Evolutionary conservation across 30 jellyfish, hydroid and myxozoan genomes (phyloP).

Genomic region (Cassiopea andromeda): DNA sequence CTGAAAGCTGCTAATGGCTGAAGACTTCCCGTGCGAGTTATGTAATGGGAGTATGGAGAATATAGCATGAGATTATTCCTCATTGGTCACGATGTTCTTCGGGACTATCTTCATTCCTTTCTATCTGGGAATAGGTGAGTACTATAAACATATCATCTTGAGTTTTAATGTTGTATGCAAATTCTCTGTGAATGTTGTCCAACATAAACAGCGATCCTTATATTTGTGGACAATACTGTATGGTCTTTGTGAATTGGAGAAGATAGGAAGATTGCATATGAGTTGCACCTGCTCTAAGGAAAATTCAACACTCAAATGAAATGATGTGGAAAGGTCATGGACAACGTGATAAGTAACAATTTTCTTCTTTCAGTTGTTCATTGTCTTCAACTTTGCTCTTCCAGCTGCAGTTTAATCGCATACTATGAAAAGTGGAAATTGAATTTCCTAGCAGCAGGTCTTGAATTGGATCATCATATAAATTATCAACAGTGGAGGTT

Average conservation of each 20-base stretch:
- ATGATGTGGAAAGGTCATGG: not conserved
- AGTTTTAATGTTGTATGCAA: not conserved
- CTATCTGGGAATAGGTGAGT: conserved; percentile 27
- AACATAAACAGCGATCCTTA: not conserved
- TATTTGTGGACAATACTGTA: not conserved
- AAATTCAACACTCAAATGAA: not conserved
- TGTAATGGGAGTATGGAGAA: no score
- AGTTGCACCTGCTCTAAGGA: not conserved
- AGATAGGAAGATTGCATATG: not conserved
- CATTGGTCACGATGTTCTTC: conserved; percentile 8
- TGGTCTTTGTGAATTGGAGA: no score
- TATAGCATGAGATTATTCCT: conserved; percentile 12
- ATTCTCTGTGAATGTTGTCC: not conserved
- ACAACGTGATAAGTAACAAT: no score
- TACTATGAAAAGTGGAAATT: no score
- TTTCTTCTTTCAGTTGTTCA: no score
- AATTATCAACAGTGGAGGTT: conserved; percentile 35
- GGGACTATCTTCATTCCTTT: not conserved
- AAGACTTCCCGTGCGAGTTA: not conserved
- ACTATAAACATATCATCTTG: not conserved
- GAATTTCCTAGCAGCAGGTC: no score
- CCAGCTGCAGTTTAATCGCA: no score
- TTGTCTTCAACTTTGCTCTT: no score
- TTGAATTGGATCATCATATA: not conserved
- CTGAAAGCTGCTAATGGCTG: not conserved